Percentiles rank a stretch among this genome's conserved stretches.
Evolutionary conservation across 2,888 invertebrate genomes (phyloP).

Genomic region (Auanema sp.): DNA sequence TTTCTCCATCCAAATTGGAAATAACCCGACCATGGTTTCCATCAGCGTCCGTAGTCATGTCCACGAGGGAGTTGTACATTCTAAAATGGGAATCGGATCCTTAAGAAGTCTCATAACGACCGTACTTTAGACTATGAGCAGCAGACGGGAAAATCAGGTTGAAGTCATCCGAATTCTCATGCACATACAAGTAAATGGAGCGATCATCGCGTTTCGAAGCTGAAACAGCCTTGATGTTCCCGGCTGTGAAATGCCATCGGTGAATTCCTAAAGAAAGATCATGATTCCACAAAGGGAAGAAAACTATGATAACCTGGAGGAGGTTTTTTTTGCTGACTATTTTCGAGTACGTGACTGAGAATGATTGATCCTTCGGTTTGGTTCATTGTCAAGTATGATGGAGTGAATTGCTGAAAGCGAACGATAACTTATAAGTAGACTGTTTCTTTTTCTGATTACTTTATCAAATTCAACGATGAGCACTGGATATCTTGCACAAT

Average conservation of each 20-base stretch:
- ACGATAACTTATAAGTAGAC: background rate
- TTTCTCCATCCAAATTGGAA: constrained; percentile 45
- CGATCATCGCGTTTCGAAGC: constrained; percentile 92
- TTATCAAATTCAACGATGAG: constrained; percentile 87
- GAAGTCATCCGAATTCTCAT: constrained; percentile 96
- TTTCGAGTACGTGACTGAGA: constrained; percentile 75
- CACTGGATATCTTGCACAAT: constrained; percentile 61
- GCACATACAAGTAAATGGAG: constrained; percentile 92
- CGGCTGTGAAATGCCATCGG: constrained; percentile 89
- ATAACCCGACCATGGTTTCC: constrained; percentile 51
- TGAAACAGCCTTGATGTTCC: constrained; percentile 79
- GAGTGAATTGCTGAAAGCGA: constrained; percentile 75
- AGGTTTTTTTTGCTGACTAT: constrained; percentile 53
- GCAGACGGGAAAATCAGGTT: constrained; percentile 95
- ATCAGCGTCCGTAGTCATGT: constrained; percentile 47
- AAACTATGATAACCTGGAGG: constrained; percentile 33
- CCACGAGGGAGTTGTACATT: constrained; percentile 44
- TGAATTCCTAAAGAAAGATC: constrained; percentile 44
- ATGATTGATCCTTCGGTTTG: constrained; percentile 89
- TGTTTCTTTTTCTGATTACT: constrained; percentile 66
- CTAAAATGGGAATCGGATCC: constrained; percentile 26
- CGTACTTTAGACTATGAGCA: constrained; percentile 69
- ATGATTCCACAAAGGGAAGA: background rate
- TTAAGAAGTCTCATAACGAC: background rate
- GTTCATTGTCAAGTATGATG: constrained; percentile 92